Evolutionary conservation across 1,140 invertebrate species (phyloP), one percentile per base, ranked within the genome.

Genomic region (Micrasema minimum): DNA sequence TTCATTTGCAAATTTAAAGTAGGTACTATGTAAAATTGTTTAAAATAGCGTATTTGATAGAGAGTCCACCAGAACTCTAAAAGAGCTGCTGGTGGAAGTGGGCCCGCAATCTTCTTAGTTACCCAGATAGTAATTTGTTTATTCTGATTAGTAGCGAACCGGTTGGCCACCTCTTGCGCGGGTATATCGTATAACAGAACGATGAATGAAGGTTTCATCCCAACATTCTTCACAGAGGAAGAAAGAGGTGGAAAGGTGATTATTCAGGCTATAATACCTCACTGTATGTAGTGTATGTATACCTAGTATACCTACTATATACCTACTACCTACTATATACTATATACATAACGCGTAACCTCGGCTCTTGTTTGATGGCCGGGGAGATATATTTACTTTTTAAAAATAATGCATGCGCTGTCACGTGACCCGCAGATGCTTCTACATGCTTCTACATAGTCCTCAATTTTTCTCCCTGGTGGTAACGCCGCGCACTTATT

Each of bases 121-220:
- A n/a, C n/a, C n/a, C n/a, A n/a, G n/a, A n/a, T n/a, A n/a, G n/a
- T n/a, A n/a, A n/a, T n/a, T n/a, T n/a, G n/a, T n/a, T n/a, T n/a
- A n/a, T n/a, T n/a, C n/a, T n/a, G n/a, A n/a, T n/a, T n/a, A n/a
- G n/a, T n/a, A n/a, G n/a, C n/a, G n/a, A n/a, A n/a, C n/a, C 11
- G 4, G 16, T 16, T 48, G 16, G 18, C 16, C n/a, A 31, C 26
- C 26, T 7, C 26, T 31, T 31, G 3, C 26, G 7, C 26, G 26
- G 26, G 26, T 31, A n/a, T n/a, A n/a, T n/a, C n/a, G n/a, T 31
- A 43, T 59, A 35, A 16, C 18, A 35, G 35, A 59, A 59, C 37
- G 35, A 38, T 59, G 55, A 59, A 59, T 59, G 55, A 41, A 41
- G 37, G 18, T 59, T 41, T 59, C 16, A 59, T 59, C 55, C 37